phyloP scores from a whole-genome alignment of 2,888 invertebrate genomes.

The Pristionchus exspectatus region DNA sequence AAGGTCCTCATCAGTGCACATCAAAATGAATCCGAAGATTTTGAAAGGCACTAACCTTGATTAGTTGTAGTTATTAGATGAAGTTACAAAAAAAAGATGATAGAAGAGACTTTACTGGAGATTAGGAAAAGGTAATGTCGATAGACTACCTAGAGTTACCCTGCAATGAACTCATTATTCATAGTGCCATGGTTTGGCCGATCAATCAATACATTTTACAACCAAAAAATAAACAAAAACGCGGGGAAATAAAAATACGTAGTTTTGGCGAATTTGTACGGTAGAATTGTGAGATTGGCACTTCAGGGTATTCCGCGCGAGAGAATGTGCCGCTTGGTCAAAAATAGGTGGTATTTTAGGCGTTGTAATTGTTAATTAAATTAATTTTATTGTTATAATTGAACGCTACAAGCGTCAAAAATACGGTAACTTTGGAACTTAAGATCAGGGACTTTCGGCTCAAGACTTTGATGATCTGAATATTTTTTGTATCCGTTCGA shows the following conservation, averaged over 20 bases:
- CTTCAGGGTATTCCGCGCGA: too few species aligned
- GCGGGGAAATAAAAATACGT: conserved; percentile 48
- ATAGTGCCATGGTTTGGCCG: background rate
- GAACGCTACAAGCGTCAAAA: background rate
- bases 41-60: background rate
- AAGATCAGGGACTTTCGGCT: background rate
- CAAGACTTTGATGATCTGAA: background rate
- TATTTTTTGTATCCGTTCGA: background rate
- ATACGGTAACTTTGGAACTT: background rate
- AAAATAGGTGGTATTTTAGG: too few species aligned
- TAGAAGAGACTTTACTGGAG: conserved; percentile 62
- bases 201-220: conserved; percentile 23
- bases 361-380: too few species aligned
- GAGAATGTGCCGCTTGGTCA: too few species aligned
- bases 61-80: conserved; percentile 37
- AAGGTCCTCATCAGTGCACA: background rate
- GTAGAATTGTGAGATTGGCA: too few species aligned
- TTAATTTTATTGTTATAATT: background rate
- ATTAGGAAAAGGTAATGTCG: conserved; percentile 45
- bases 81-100: conserved; percentile 57
- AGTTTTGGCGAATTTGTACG: too few species aligned
- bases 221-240: conserved; percentile 50
- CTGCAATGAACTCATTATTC: conserved; percentile 36
- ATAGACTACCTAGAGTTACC: conserved; percentile 56
- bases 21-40: background rate